Conservation (phyloP, 2,888 invertebrate genomes). For the Diarsia brunnea region DNA sequence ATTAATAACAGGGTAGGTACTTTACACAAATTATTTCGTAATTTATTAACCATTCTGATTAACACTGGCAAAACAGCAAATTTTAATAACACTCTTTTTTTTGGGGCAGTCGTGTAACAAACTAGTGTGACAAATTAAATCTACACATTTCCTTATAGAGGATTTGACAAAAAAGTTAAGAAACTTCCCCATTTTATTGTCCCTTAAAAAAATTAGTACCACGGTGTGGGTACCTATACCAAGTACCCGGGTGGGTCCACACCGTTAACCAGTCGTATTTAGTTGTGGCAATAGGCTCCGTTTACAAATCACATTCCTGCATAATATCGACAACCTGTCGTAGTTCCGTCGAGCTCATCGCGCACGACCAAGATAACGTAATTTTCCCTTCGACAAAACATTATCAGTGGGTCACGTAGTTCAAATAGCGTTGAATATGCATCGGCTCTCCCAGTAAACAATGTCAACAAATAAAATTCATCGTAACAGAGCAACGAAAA, state of each 20-base stretch:
- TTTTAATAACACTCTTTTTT: too few relatives aligned
- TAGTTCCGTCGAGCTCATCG: slow-evolving; percentile 12
- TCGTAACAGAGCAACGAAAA: slow-evolving; percentile 72
- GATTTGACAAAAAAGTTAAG: too few relatives aligned
- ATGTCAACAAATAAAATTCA: slow-evolving; percentile 68
- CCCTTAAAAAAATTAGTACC: too few relatives aligned
- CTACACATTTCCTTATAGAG: too few relatives aligned
- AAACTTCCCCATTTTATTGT: too few relatives aligned
- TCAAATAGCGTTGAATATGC: slow-evolving; percentile 49
- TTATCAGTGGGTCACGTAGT: slow-evolving; percentile 41
- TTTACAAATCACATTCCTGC: slow-evolving; percentile 49
- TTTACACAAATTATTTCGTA: too few relatives aligned
- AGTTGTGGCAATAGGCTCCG: slow-evolving; percentile 3
- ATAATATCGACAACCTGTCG: slow-evolving; percentile 27
- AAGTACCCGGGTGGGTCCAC: slow-evolving; percentile 1
- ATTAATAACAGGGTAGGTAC: not conserved
- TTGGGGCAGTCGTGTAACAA: too few relatives aligned
- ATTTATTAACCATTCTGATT: too few relatives aligned
- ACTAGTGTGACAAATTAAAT: too few relatives aligned
- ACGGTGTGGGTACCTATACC: not conserved
- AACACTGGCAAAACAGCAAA: too few relatives aligned
- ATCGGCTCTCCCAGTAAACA: slow-evolving; percentile 56
- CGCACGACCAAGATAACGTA: slow-evolving; percentile 30
- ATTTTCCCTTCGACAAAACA: slow-evolving; percentile 27
- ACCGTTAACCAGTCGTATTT: slow-evolving; percentile 22